These are phyloP conservation scores for Junco hyemalis DNA, from an alignment of 2,113 vertebrate species.

Conservation along the genomic window DNA sequence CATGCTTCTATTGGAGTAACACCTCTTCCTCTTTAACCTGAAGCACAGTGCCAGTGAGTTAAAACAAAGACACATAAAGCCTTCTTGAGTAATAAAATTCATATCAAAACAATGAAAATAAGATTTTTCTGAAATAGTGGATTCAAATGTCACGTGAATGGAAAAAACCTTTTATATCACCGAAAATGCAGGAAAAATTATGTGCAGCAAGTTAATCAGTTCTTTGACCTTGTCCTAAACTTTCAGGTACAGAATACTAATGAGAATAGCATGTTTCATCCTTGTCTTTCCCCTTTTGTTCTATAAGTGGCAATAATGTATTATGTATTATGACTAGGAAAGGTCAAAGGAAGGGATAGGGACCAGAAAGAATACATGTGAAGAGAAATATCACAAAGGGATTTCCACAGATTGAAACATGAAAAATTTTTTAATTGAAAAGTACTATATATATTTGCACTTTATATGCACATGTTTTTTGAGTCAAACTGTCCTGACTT, in stretches of 20 bases:
- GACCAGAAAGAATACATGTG: neutral
- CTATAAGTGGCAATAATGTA: neutral
- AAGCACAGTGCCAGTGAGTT: neutral
- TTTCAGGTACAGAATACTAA: neutral
- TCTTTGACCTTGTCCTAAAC: constrained; percentile 11
- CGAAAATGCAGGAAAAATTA: neutral
- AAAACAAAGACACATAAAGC: neutral
- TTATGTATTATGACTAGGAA: neutral
- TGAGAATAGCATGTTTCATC: neutral
- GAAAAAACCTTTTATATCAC: neutral
- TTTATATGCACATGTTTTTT: neutral
- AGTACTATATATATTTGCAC: neutral
- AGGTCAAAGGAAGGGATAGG: neutral
- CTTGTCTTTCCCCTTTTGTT: neutral
- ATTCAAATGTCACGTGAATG: neutral
- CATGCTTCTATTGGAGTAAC: neutral
- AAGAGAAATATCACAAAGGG: neutral
- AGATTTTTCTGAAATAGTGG: neutral
- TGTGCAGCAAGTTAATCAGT: neutral
- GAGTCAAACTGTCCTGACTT: neutral
- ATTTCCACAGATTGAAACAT: neutral
- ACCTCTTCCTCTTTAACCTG: neutral
- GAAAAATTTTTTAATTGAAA: neutral
- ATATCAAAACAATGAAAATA: neutral
- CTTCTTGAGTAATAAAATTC: neutral